Evolutionary conservation across 2,888 invertebrate species (phyloP), one percentile per base, ranked within the genome.

Genomic region (Carpatolechia fugitivella): DNA sequence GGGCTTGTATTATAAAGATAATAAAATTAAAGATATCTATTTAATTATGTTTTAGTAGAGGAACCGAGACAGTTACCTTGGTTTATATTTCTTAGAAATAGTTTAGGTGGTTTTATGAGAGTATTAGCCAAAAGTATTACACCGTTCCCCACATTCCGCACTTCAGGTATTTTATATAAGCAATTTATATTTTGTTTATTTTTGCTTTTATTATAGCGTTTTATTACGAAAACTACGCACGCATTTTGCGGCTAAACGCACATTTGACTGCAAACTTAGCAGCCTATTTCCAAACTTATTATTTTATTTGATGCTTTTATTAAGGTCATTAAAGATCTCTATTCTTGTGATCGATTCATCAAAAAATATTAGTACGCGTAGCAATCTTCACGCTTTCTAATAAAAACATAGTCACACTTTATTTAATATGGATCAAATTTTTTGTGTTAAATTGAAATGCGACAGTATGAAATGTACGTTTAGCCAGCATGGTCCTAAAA

Each of bases 401-500:
- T 24, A 4, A 24, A 6, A 24, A 6, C 24, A 24, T 24, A n/a
- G n/a, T n/a, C n/a, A n/a, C n/a, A n/a, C n/a, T n/a, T n/a, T n/a
- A n/a, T n/a, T n/a, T n/a, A n/a, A n/a, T n/a, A n/a, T n/a, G n/a
- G n/a, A n/a, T n/a, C 18, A n/a, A 24, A 44, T 5, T 20, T n/a
- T 5, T 18, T 11, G 0, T 1, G 31, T 8, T 31, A 16, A 31
- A 41, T 40, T 52, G 8, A 41, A 52, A 24, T 24, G 24, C 3
- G 52, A 30, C 51, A 40, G 82, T 73, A 18, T 36, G 56, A 53
- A 64, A 68, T 71, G 69, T 70, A 65, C 78, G 80, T 80, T 80
- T 81, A 80, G 79, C 76, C 78, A 74, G 80, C 78, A 81, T 83
- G 87, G 87, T 87, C 85, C 83, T 82, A 71, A 77, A 69, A 64